Percentiles rank a stretch among this genome's conserved stretches.
Evolutionary conservation across 2,888 invertebrate genomes (phyloP).

Genomic region (Thecocarcelia acutangulata): DNA sequence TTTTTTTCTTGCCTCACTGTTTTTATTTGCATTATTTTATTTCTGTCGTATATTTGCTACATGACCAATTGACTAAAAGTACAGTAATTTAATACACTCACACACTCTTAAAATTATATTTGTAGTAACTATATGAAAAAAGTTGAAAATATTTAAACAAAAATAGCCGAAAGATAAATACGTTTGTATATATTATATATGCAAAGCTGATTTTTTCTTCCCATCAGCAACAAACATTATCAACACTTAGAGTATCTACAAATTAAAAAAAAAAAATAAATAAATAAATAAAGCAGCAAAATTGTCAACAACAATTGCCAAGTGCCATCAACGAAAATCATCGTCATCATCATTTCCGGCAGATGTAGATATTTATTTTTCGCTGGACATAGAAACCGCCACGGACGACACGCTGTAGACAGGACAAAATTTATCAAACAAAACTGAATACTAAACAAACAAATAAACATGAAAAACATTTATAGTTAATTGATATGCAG

Average conservation of each 20-base stretch:
- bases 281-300: no score
- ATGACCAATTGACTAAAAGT: slow-evolving; percentile 25
- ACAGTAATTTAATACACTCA: neutral
- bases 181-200: no score
- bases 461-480: slow-evolving; percentile 12
- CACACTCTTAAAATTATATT: neutral
- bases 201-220: no score
- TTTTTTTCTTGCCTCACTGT: neutral
- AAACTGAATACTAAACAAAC: slow-evolving; percentile 26
- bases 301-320: no score
- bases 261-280: no score
- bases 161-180: slow-evolving; percentile 25
- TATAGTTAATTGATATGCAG: slow-evolving; percentile 29
- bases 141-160: neutral
- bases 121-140: neutral
- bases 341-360: slow-evolving; percentile 47
- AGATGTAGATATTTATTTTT: slow-evolving; percentile 45
- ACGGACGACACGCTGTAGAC: slow-evolving; percentile 18
- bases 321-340: slow-evolving; percentile 17
- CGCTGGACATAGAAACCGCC: slow-evolving; percentile 10
- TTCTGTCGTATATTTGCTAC: slow-evolving; percentile 23
- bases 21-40: slow-evolving; percentile 23
- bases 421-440: slow-evolving; percentile 20
- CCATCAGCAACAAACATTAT: slow-evolving; percentile 13
- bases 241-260: no score